A percentile compares a stretch with the other conserved stretches of the same genome.
Evolutionary conservation across 2,888 invertebrate genomes (phyloP).

Genomic region (Brassicogethes aeneus): DNA sequence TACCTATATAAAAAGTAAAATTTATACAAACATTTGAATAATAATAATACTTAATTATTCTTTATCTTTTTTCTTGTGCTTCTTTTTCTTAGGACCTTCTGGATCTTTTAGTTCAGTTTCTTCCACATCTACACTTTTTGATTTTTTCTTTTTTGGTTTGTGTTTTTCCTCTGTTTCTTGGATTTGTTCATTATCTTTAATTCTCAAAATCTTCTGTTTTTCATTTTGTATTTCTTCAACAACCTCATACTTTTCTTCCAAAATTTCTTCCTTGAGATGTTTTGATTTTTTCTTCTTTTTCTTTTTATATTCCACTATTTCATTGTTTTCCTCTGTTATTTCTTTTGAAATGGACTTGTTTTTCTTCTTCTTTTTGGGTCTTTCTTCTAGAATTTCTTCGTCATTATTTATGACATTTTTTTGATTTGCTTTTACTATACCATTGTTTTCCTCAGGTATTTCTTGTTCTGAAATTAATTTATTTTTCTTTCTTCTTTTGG

Average conservation of each 20-base stretch:
- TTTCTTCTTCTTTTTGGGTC: not conserved
- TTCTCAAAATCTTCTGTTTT: constrained; percentile 2
- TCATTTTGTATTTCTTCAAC: constrained; percentile 11
- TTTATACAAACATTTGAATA: too few relatives aligned
- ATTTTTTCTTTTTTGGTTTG: constrained; percentile 7
- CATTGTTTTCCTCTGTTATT: constrained; percentile 3
- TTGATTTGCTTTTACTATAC: not conserved
- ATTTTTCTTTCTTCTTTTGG: not conserved
- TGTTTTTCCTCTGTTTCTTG: constrained; percentile 4
- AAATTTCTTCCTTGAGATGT: constrained; percentile 9
- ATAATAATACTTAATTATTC: too few relatives aligned
- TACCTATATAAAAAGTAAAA: too few relatives aligned
- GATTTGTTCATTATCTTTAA: constrained; percentile 2
- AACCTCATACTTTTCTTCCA: constrained; percentile 2
- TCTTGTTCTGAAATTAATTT: not conserved
- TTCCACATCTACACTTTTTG: constrained; percentile 1
- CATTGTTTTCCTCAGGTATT: not conserved
- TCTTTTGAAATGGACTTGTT: not conserved
- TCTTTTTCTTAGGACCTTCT: constrained; percentile 5
- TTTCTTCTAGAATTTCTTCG: not conserved
- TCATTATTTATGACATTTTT: not conserved
- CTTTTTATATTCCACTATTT: constrained; percentile 1
- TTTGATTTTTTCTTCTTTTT: constrained; percentile 13
- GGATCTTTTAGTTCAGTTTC: constrained; percentile 2
- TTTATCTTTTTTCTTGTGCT: constrained; percentile 5